Evolutionary conservation across 2,113 vertebrate species (phyloP), one percentile per base, ranked within the genome.

Genomic region (Psephotus haematonotus): DNA sequence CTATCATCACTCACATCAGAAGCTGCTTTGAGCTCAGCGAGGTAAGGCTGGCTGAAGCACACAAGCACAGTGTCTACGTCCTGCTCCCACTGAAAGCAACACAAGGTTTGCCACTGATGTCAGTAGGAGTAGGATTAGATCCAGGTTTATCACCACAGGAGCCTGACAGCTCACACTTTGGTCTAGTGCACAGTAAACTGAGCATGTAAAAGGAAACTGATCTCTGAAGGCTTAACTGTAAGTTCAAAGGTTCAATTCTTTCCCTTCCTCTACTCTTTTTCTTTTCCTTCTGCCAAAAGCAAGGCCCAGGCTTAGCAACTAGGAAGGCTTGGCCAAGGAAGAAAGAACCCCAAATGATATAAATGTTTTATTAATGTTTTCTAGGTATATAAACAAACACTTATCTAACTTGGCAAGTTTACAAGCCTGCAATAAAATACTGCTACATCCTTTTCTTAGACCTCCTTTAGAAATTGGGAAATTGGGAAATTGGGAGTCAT

Each of bases 381-480:
- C 46, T 71, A 64, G 39, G 7, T 55, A 35, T 27, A 57, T 37
- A 79, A 75, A 84, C 18, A 84, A 86, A 49, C 37, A 62, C 25
- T 84, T 15, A 44, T 60, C 68, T 86, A 72, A 88, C 60, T 92
- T 39, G 31, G 50, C 74, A 95, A 6, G 4, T 84, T 89, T 80
- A 62, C 25, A 90, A 82, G 27, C 15, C 55, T 79, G 46, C 79
- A 91, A 57, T 69, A 92, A 94, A 78, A 67, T 23, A 79, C 49
- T 11, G 25, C 65, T 78, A 72, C 43, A 84, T 52, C 33, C 6
- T 25, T 62, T 29, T 19, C n/a, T 77, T 75, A 52, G 60, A 37
- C 35, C 33, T 90, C 37, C 22, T 78, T 63, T 29, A 27, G 46
- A 93, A 95, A 91, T 17, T 14, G 41, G 96, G 89, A 93, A 95